Evolutionary conservation across 2,113 vertebrate species (phyloP).

Genomic region (Oxyura jamaicensis): DNA sequence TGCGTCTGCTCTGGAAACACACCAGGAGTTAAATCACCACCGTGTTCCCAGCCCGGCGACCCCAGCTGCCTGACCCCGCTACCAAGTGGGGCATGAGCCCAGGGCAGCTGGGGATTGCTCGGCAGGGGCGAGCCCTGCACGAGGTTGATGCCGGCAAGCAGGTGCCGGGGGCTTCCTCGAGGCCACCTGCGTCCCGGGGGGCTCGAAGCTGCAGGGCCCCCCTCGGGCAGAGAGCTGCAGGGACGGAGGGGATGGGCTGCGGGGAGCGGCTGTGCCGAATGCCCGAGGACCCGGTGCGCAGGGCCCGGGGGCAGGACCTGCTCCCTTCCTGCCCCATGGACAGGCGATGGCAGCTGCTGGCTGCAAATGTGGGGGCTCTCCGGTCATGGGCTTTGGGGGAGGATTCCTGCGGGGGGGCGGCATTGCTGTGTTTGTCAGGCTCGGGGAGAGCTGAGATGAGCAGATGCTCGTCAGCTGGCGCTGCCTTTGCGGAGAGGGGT

Average conservation of each 20-base stretch:
- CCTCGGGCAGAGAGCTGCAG: background rate
- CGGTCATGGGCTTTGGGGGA: rapidly evolving
- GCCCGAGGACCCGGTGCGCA: background rate
- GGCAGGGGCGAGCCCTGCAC: background rate
- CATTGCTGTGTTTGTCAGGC: rapidly evolving
- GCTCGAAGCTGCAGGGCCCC: background rate
- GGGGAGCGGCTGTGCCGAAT: background rate
- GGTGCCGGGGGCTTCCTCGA: background rate
- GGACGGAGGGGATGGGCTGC: rapidly evolving
- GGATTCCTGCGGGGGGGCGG: background rate
- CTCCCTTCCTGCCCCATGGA: background rate
- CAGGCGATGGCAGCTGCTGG: background rate
- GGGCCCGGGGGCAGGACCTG: background rate
- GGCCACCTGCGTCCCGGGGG: background rate
- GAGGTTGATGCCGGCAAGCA: background rate
- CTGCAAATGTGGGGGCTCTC: background rate
- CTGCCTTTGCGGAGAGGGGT: rapidly evolving
- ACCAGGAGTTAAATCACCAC: background rate
- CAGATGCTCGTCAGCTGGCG: background rate
- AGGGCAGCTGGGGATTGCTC: background rate
- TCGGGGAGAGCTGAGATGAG: background rate
- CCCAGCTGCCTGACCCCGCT: background rate
- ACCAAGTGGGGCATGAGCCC: background rate
- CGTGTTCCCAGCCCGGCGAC: background rate
- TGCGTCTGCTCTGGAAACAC: rapidly evolving